phyloP scores from a whole-genome alignment of 1,140 invertebrate genomes.

The Drosophila novamexicana region DNA sequence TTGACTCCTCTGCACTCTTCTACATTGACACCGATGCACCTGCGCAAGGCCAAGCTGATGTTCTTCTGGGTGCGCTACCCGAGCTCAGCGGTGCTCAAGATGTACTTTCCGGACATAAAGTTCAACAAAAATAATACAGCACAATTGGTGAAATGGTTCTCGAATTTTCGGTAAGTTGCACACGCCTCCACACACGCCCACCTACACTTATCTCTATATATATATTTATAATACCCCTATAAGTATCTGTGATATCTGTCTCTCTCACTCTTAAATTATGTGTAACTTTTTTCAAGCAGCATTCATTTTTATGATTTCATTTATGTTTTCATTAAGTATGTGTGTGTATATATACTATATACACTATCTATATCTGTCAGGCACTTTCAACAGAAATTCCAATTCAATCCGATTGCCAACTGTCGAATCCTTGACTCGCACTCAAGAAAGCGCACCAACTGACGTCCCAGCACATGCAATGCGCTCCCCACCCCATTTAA shows the following conservation, averaged over 20 bases:
- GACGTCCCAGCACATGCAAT: conserved; percentile 56
- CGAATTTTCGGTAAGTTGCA: conserved; percentile 97
- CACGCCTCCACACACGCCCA: conserved; percentile 6
- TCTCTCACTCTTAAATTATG: not conserved
- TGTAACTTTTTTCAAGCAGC: conserved; percentile 51
- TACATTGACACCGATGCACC: conserved; percentile 99
- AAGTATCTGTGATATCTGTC: conserved; percentile 10
- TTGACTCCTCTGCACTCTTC: conserved; percentile 95
- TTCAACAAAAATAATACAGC: conserved; percentile 99
- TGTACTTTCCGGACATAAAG: conserved; percentile 99
- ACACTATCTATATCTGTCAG: conserved; percentile 18
- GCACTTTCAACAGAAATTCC: conserved; percentile 9
- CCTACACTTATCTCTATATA: conserved; percentile 5
- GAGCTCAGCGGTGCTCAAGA: conserved; percentile 98
- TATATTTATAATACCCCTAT: not conserved
- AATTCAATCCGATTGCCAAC: conserved; percentile 49
- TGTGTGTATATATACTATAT: conserved; percentile 1
- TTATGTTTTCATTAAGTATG: conserved; percentile 22
- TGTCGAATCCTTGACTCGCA: conserved; percentile 73
- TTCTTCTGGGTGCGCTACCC: conserved; percentile 99
- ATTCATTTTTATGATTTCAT: conserved; percentile 76
- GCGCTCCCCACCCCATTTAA: not conserved
- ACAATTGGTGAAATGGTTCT: conserved; percentile 99
- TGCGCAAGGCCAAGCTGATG: conserved; percentile 99
- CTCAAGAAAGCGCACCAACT: conserved; percentile 62